phyloP scores from a whole-genome alignment of 2,888 invertebrate species.

The Athalia cordata region DNA sequence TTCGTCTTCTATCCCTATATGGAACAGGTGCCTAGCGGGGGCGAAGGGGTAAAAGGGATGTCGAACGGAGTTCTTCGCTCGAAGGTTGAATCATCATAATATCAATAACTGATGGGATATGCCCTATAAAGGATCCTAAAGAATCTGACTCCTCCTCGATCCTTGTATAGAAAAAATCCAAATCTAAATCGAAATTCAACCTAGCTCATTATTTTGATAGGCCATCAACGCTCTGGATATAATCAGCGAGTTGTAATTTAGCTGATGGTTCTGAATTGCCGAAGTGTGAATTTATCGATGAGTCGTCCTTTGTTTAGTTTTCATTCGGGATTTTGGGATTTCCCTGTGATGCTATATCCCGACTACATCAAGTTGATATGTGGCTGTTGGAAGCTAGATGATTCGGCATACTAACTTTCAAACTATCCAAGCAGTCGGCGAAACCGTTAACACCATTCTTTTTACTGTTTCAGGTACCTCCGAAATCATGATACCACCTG shows the following conservation, averaged over 20 bases:
- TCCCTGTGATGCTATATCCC: too few species aligned
- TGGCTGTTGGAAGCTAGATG: too few species aligned
- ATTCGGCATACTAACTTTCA: neutral
- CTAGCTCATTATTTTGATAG: too few species aligned
- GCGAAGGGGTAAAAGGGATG: slow-evolving; percentile 33
- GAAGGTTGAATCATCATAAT: slow-evolving; percentile 28
- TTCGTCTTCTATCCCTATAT: slow-evolving; percentile 25
- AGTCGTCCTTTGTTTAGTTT: too few species aligned
- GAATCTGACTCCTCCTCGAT: neutral
- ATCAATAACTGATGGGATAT: neutral
- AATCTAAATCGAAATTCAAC: too few species aligned
- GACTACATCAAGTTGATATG: too few species aligned
- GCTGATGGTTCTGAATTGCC: too few species aligned
- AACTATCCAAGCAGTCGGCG: neutral
- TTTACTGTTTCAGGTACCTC: slow-evolving; percentile 18
- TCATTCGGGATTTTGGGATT: too few species aligned
- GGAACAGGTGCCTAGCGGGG: slow-evolving; percentile 44
- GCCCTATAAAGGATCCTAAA: neutral
- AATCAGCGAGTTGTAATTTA: too few species aligned
- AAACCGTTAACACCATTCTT: neutral
- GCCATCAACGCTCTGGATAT: too few species aligned
- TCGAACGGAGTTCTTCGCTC: slow-evolving; percentile 35
- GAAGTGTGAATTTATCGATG: too few species aligned
- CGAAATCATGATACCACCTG: neutral
- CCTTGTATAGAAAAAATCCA: neutral